These are phyloP conservation scores for Ptilodon capucinus DNA, from an alignment of 2,888 invertebrate genomes.

Conservation along the genomic window DNA sequence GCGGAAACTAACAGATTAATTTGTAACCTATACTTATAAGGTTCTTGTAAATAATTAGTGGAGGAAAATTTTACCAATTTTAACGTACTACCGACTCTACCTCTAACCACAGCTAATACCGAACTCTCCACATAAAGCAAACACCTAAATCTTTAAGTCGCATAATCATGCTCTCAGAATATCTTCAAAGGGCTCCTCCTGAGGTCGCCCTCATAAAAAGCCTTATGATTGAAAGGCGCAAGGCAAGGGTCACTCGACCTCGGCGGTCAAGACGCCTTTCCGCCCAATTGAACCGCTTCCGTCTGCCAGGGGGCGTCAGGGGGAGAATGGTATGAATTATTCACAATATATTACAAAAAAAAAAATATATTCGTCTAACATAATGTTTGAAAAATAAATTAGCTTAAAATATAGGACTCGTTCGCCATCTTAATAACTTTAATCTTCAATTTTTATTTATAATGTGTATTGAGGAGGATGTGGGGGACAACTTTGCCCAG, in stretches of 20 bases:
- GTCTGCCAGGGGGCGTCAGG: slow-evolving; percentile 28
- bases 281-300: slow-evolving; percentile 66
- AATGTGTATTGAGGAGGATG: no score
- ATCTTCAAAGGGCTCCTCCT: slow-evolving; percentile 42
- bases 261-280: slow-evolving; percentile 70
- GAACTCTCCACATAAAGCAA: slow-evolving; percentile 4
- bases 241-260: slow-evolving; percentile 74
- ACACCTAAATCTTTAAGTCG: slow-evolving; percentile 22
- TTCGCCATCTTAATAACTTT: no score
- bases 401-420: no score
- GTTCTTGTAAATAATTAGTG: no score
- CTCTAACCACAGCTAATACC: slow-evolving; percentile 8
- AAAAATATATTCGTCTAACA: slow-evolving; percentile 16
- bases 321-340: slow-evolving; percentile 37
- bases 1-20: no score
- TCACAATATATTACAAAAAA: slow-evolving; percentile 22
- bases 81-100: no score
- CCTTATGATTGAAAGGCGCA: slow-evolving; percentile 60
- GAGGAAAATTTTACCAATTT: no score
- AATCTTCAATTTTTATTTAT: no score
- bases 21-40: no score
- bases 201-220: slow-evolving; percentile 53
- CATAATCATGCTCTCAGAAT: slow-evolving; percentile 32
- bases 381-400: slow-evolving; percentile 26
- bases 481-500: no score